These are phyloP conservation scores for Tragelaphus scriptus DNA, from an alignment of 2,113 vertebrate species.

Conservation along the genomic window DNA sequence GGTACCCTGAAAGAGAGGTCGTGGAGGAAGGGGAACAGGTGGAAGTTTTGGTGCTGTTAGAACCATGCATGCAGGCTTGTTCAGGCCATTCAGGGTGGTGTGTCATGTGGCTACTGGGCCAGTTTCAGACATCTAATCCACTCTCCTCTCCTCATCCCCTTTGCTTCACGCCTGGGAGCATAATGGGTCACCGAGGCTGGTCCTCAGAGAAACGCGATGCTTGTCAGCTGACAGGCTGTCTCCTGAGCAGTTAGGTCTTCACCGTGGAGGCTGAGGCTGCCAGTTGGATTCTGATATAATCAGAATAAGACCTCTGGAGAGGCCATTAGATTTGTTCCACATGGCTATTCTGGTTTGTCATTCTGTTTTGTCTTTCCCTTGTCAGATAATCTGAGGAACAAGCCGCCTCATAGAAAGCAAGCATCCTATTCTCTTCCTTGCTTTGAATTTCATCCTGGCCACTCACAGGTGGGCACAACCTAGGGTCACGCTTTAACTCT, in stretches of 20 bases:
- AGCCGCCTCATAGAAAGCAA: not conserved
- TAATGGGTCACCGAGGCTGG: not conserved
- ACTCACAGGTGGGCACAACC: not conserved
- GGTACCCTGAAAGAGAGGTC: not conserved
- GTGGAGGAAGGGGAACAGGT: not conserved
- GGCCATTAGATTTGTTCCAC: not conserved
- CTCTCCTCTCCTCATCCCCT: not conserved
- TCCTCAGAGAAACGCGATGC: accelerated
- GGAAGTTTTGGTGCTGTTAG: not conserved
- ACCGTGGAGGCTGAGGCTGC: not conserved
- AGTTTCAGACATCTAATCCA: not conserved
- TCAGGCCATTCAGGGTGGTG: accelerated
- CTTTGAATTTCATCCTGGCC: not conserved
- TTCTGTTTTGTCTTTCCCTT: not conserved
- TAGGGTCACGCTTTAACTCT: not conserved
- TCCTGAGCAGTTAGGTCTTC: not conserved
- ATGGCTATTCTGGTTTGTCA: not conserved
- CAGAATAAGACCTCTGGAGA: not conserved
- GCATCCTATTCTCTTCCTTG: not conserved
- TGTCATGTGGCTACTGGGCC: not conserved
- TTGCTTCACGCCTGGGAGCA: not conserved
- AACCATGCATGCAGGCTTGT: accelerated
- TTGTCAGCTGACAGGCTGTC: not conserved
- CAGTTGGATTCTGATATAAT: not conserved
- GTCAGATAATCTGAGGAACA: not conserved